A percentile compares a stretch with the other conserved stretches of the same genome.
Evolutionary conservation across 2,113 vertebrate genomes (phyloP).

Genomic region (Microtus oregoni): DNA sequence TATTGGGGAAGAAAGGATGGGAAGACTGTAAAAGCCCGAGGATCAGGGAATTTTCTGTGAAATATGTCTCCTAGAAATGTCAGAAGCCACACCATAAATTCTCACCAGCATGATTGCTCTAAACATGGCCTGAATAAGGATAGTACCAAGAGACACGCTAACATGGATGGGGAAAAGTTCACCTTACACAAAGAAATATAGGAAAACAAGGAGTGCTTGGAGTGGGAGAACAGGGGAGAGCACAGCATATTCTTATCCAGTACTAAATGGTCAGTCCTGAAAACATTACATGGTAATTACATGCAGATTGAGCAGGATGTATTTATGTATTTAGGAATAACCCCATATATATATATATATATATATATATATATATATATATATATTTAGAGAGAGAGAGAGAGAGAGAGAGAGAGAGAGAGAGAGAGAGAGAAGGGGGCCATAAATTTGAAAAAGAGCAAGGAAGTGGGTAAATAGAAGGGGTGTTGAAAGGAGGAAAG

Average conservation of each 20-base stretch:
- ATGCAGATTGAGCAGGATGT: not conserved
- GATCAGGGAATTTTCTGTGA: not conserved
- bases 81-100: not conserved
- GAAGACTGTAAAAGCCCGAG: too few species aligned
- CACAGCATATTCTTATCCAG: not conserved
- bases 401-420: too few species aligned
- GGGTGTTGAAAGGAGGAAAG: not conserved
- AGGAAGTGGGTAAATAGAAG: not conserved
- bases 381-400: too few species aligned
- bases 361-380: too few species aligned
- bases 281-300: not conserved
- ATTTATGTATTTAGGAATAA: not conserved
- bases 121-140: not conserved
- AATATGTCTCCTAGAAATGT: not conserved
- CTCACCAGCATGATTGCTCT: not conserved
- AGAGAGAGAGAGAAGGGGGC: not conserved
- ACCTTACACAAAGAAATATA: not conserved
- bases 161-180: not conserved
- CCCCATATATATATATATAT: too few species aligned
- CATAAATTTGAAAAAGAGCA: not conserved
- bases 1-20: not conserved
- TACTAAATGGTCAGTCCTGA: not conserved
- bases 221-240: not conserved
- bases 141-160: not conserved
- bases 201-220: not conserved